Base-by-base conservation (phyloP, 2,888 invertebrate genomes). In the Brassicogethes aeneus region DNA sequence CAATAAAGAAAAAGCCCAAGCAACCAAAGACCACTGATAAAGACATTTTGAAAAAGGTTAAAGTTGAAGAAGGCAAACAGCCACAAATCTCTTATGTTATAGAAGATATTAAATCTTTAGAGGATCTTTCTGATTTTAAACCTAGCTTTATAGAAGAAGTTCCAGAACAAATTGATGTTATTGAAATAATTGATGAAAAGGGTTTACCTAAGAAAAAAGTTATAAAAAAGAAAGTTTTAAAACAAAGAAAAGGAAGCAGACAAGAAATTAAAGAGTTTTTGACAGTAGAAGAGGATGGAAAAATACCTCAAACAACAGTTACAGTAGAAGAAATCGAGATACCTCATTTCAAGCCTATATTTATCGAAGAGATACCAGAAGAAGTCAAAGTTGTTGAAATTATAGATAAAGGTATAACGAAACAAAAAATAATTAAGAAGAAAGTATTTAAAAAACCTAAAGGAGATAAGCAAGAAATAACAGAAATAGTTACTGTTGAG, bases 371-470 rank as follows among this genome's bases (percentile, higher is more conserved):
- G 41, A 51, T 64, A 15, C 69, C 71, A 16, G 66, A 69, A 55
- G 57, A 66, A 46, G 64, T 70, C 1, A 63, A 68, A 46, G 57
- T 67, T 2, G 56, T 58, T 1, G 61, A 61, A 51, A 56, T 62
- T 29, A 23, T 23, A 13, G 53, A 53, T 2, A 38, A 48, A 13
- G 59, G 55, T 8, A 53, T 36, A 33, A 38, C 46, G 12, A 44
- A 43, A 37, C 56, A 55, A 39, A 53, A 53, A 40, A 46, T 56
- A 2, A 63, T 61, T 14, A 71, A 66, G 10, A 71, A 67, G 44
- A 65, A 63, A 5, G 65, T 65, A 36, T 62, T 69, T 2, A 68
- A 65, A 43, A 69, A 68, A 38, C 65, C 64, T 10, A 61, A 54
- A 39, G 65, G 60, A 15, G 59, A 46, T 13, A 57, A 55, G 44